Percentiles rank a stretch among this genome's conserved stretches.
These are phyloP conservation scores for Myrmophylax atrothorax DNA, from an alignment of 2,113 vertebrate species.

Conservation along the genomic window DNA sequence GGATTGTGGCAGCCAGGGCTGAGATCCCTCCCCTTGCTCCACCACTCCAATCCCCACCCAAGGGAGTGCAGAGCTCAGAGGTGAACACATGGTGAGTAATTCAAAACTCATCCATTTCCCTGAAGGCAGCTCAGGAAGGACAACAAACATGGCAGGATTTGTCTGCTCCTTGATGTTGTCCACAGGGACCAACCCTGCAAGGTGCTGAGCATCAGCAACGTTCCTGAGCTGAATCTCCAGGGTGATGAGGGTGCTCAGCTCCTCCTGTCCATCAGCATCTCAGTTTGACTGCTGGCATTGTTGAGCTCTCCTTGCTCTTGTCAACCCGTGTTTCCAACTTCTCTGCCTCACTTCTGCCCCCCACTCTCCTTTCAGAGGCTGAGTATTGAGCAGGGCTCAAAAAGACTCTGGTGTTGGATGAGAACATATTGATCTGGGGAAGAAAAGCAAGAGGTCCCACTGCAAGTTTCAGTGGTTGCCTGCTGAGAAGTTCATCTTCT, in stretches of 20 bases:
- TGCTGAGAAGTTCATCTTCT: background rate
- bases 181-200: background rate
- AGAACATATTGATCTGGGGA: background rate
- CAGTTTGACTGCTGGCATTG: background rate
- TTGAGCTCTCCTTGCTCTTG: background rate
- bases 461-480: background rate
- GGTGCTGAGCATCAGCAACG: background rate
- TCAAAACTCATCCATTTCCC: background rate
- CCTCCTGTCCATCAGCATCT: background rate
- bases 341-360: background rate
- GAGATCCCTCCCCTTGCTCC: background rate
- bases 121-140: background rate
- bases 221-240: background rate
- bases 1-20: background rate
- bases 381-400: background rate
- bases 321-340: background rate
- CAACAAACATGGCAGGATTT: background rate
- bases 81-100: slow-evolving; percentile 6
- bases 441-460: background rate
- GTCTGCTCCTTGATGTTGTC: background rate
- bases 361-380: background rate
- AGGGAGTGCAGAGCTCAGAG: background rate
- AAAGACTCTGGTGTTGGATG: background rate
- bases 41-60: background rate
- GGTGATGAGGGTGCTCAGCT: background rate